Percentiles rank a stretch among this genome's conserved stretches.
Conservation (phyloP, 2,113 vertebrate species). For the Aramus guarauna region DNA sequence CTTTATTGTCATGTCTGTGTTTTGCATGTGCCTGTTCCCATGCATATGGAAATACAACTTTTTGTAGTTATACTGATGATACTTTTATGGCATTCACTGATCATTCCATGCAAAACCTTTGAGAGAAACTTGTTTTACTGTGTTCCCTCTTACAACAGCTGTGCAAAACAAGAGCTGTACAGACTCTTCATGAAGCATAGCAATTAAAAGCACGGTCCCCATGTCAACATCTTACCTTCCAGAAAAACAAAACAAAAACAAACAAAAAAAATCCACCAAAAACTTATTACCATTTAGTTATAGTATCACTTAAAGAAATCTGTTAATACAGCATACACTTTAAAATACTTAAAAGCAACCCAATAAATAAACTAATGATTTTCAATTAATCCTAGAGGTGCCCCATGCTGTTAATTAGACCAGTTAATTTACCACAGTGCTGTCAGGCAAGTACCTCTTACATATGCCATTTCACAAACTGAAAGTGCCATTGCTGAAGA, state of each 20-base stretch:
- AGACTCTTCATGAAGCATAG: not conserved
- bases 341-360: not conserved
- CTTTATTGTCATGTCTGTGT: not conserved
- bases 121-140: not conserved
- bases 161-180: not conserved
- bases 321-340: not conserved
- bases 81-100: not conserved
- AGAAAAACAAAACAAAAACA: not conserved
- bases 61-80: not conserved
- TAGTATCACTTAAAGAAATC: not conserved
- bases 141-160: not conserved
- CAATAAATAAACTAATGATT: not conserved
- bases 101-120: not conserved
- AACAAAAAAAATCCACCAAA: not conserved
- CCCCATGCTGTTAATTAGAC: not conserved
- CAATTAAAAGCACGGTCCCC: not conserved
- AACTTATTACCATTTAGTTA: not conserved
- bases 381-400: slow-evolving; percentile 2
- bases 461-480: not conserved
- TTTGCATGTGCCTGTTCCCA: not conserved
- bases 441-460: not conserved
- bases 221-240: not conserved
- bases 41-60: not conserved
- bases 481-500: not conserved
- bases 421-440: not conserved